Evolutionary conservation across 1,140 invertebrate genomes (phyloP).

Genomic region (Cherax destructor): DNA sequence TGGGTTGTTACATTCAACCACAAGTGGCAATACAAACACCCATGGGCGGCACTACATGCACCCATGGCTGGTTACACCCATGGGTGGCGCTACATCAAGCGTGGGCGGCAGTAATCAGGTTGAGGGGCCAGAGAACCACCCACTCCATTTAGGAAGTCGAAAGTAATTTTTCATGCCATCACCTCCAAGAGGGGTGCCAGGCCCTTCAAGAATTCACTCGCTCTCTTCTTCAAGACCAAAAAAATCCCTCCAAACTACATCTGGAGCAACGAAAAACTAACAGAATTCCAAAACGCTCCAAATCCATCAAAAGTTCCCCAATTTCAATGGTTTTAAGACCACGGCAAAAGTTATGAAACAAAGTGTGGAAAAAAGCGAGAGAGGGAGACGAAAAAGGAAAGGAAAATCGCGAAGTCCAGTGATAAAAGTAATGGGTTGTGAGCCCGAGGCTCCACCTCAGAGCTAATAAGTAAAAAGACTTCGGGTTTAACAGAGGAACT

Average conservation of each 20-base stretch:
- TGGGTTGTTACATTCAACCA: not conserved
- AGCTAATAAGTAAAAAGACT: slow-evolving; percentile 50
- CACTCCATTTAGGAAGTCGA: slow-evolving; percentile 20
- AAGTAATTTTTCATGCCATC: slow-evolving; percentile 32
- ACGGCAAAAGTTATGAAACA: no score
- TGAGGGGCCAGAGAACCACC: not conserved
- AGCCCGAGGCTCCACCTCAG: not conserved
- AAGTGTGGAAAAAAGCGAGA: no score
- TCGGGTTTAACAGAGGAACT: slow-evolving; percentile 41
- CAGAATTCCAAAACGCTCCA: no score
- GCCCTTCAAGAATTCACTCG: not conserved
- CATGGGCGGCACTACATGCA: not conserved
- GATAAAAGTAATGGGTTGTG: no score
- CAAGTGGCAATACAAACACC: not conserved
- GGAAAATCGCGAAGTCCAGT: no score
- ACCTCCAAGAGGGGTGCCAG: not conserved
- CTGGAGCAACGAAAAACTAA: no score
- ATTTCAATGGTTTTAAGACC: no score
- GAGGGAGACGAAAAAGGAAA: no score
- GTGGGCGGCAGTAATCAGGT: not conserved
- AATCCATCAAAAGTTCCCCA: no score
- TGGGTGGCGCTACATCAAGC: not conserved
- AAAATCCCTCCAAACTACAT: no score
- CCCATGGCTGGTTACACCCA: not conserved
- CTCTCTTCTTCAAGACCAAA: not conserved